Evolutionary conservation across 2,888 invertebrate genomes (phyloP), one percentile per base, ranked within the genome.

Genomic region (Drosophila pseudotakahashii): DNA sequence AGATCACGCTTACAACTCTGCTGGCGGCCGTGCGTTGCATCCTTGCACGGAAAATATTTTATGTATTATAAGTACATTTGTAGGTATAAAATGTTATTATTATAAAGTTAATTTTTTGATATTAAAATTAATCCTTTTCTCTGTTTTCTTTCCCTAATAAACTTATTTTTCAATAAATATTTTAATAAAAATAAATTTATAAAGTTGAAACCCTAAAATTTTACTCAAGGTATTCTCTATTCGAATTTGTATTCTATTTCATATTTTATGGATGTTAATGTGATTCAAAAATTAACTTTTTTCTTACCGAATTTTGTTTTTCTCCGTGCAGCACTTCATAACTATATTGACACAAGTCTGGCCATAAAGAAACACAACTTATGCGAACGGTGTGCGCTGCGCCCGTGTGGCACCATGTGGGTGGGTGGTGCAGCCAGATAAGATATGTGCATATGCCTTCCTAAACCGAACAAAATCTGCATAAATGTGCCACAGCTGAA

Each of bases 341-440:
- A 55, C 41, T 44, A 23, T 67, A 55, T 59, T 71, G 53, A 61
- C 69, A 58, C 44, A 64, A 50, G 50, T 50, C 51, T 26, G 63
- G 64, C 44, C 60, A 59, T 75, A 75, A 69, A 69, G 51, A 59
- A 47, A 54, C 48, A 26, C 41, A 55, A 53, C 57, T 64, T 77
- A 58, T 60, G 53, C 34, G 45, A 41, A 67, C 76, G 73, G 81
- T 47, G 45, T 23, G 75, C 54, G 63, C 63, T 57, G 45, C 45
- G 45, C 32, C 44, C 23, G 42, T 47, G 37, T 66, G 53, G 37
- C 61, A 34, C 41, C 50, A 32, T 51, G 59, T 69, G 69, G 52
- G 73, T 83, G 78, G 78, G 77, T 67, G 72, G 67, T 59, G 48
- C 64, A 76, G 42, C 36, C 42, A 76, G 81, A 84, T 81, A 83